Percentiles rank a stretch among this genome's conserved stretches.
Evolutionary conservation across 30 jellyfish, hydroid and myxozoan genomes (phyloP).

Genomic region (Aurelia aurita): DNA sequence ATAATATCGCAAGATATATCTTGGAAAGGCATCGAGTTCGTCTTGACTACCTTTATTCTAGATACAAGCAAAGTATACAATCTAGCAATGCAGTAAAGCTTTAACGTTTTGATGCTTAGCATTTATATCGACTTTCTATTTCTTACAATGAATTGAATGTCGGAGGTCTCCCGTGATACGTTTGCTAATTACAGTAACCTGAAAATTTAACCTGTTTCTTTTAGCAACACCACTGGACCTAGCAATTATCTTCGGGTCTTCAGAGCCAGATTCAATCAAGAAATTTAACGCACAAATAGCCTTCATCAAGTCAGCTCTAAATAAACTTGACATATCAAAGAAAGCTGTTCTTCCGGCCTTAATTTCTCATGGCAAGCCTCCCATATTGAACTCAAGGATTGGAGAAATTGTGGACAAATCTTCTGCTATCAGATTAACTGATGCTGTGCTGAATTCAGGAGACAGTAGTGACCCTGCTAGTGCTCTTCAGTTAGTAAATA

Average conservation of each 20-base stretch:
- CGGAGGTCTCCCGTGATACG: no score
- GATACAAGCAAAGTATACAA: no score
- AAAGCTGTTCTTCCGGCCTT: slow-evolving; percentile 41
- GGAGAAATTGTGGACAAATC: slow-evolving; percentile 29
- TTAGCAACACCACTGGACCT: slow-evolving; percentile 35
- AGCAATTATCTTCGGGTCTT: slow-evolving; percentile 69
- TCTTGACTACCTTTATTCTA: no score
- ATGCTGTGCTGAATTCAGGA: slow-evolving; percentile 5
- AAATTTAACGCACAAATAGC: slow-evolving; percentile 63
- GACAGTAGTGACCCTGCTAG: slow-evolving; percentile 53
- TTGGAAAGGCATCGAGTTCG: no score
- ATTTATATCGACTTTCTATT: no score
- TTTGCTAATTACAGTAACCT: no score
- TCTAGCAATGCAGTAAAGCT: no score
- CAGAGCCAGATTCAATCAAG: slow-evolving; percentile 38
- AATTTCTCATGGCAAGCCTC: slow-evolving; percentile 63
- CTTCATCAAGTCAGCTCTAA: slow-evolving; percentile 17
- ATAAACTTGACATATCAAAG: slow-evolving; percentile 39
- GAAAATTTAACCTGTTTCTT: background rate
- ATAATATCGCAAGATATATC: no score
- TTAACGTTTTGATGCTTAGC: no score
- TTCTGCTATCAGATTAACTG: background rate
- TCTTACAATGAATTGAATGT: no score
- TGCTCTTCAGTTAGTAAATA: slow-evolving; percentile 74
- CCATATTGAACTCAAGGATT: slow-evolving; percentile 21